A percentile compares a stretch with the other conserved stretches of the same genome.
Conservation (phyloP, 2,113 vertebrate species). For the Genyomyrus donnyi region DNA sequence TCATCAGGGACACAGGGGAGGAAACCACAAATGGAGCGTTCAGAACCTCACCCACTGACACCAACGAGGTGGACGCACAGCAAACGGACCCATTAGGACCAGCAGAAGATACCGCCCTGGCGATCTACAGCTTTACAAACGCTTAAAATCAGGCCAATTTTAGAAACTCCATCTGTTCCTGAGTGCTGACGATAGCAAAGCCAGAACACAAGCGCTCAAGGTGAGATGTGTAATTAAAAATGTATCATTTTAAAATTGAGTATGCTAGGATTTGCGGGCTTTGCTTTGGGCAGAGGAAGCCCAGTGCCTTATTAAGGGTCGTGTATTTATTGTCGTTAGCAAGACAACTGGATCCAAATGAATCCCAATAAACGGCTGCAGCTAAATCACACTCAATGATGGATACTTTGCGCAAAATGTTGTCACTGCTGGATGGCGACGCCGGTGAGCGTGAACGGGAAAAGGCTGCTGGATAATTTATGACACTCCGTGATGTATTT, state of each 20-base stretch:
- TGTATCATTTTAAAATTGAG: not conserved
- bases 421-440: not conserved
- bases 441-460: not conserved
- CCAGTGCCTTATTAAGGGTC: not conserved
- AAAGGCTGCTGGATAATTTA: constrained; percentile 7
- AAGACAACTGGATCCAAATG: not conserved
- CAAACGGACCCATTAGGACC: not conserved
- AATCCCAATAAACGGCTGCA: not conserved
- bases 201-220: not conserved
- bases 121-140: not conserved
- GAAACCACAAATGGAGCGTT: not conserved
- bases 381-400: not conserved
- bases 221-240: constrained; percentile 1
- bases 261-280: not conserved
- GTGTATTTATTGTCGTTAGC: not conserved
- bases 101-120: not conserved
- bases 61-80: not conserved
- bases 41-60: not conserved
- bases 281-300: not conserved
- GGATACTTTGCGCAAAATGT: not conserved
- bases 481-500: not conserved
- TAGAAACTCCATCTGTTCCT: not conserved
- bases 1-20: not conserved
- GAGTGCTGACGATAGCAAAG: not conserved
- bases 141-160: not conserved